These are phyloP conservation scores for Caenorhabditis japonica DNA, from an alignment of 2,888 invertebrate species.

Conservation along the genomic window DNA sequence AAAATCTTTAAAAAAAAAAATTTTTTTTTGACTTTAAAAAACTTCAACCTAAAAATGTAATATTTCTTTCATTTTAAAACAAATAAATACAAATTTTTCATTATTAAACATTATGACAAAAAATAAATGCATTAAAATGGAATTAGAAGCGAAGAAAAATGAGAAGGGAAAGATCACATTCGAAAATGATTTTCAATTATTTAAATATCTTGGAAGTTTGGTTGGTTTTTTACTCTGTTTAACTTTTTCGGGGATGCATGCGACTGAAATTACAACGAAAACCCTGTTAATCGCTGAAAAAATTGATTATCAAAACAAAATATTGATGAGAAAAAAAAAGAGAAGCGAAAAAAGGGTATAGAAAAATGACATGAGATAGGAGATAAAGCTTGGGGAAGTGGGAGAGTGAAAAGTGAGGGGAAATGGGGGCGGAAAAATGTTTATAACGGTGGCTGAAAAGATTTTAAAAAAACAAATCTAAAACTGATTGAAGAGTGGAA, in stretches of 20 bases:
- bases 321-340: not conserved
- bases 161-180: conserved; percentile 25
- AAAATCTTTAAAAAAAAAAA: too few relatives aligned
- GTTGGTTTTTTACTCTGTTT: not conserved
- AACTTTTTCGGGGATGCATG: not conserved
- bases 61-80: too few relatives aligned
- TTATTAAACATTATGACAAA: too few relatives aligned
- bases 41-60: too few relatives aligned
- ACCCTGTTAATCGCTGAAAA: not conserved
- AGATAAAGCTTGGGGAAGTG: conserved; percentile 23
- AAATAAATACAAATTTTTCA: too few relatives aligned
- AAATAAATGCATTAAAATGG: too few relatives aligned
- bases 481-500: conserved; percentile 66
- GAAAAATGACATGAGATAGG: conserved; percentile 1
- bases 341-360: conserved; percentile 14
- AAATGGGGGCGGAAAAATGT: not conserved
- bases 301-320: not conserved
- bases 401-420: conserved; percentile 1
- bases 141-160: too few relatives aligned
- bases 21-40: too few relatives aligned
- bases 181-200: conserved; percentile 7
- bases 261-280: not conserved
- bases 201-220: conserved; percentile 3
- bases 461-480: conserved; percentile 15
- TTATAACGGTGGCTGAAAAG: too few relatives aligned